Evolutionary conservation across 2,797 vertebrate species (phyloP).

Genomic region (Petrocephalus sullivani): DNA sequence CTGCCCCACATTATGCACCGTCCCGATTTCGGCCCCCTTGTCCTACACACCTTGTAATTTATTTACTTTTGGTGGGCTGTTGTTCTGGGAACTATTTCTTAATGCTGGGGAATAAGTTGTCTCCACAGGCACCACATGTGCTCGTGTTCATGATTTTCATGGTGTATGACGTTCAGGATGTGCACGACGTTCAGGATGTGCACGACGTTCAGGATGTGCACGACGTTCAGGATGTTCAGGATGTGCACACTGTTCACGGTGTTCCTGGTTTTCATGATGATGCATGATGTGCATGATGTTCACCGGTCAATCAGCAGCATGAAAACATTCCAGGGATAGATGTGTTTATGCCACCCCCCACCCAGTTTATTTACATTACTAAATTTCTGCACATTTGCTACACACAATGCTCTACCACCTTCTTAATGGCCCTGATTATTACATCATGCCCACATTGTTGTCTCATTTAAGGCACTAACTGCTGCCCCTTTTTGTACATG

Average conservation of each 20-base stretch:
- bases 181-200: neutral
- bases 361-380: neutral
- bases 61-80: neutral
- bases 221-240: neutral
- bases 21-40: neutral
- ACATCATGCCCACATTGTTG: neutral
- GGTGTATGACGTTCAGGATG: neutral
- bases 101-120: neutral
- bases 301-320: neutral
- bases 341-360: neutral
- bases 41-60: neutral
- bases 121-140: neutral
- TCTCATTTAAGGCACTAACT: neutral
- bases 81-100: neutral
- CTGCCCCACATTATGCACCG: neutral
- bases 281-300: neutral
- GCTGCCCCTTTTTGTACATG: neutral
- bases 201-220: neutral
- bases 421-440: neutral
- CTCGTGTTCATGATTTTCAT: too few species aligned
- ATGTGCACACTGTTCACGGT: neutral
- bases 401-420: neutral
- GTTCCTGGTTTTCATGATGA: neutral
- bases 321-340: neutral
- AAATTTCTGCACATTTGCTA: neutral